Evolutionary conservation across 2,888 invertebrate genomes (phyloP), one percentile per base, ranked within the genome.

Genomic region (Watsonalla cultraria): DNA sequence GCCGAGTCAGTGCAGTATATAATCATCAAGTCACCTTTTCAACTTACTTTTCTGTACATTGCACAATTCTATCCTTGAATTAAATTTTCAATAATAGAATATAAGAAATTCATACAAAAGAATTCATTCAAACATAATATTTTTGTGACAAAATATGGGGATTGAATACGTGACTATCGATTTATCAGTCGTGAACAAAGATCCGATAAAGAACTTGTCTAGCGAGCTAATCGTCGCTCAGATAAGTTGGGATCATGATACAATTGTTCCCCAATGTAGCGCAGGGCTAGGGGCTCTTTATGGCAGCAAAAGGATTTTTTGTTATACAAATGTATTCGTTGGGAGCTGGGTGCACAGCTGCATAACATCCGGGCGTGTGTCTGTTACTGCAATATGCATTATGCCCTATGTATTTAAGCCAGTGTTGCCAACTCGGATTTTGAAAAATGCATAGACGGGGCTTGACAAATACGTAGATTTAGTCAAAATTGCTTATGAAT

Each of bases 261-360:
- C 1, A 49, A 61, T 66, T 68, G 64, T 63, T 64, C 60, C 57
- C 57, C 59, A 57, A 54, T 47, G 53, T 59, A 55, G 57, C 53
- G 54, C 48, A 47, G 51, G 53, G 56, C 54, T 53, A 35, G 8
- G 52, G 54, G 55, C 50, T 52, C 54, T 58, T 65, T 61, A 58
- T 53, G 53, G 59, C 57, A 58, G 62, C 60, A 58, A 60, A 49
- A 62, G 54, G 60, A 53, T 72, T 75, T 80, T 76, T 79, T 77
- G 68, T 72, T 64, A 55, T 45, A 68, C 65, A 66, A 64, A 65
- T 52, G 57, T 60, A 56, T 68, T 64, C 47, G 55, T 53, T 56
- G 57, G 53, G 52, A 67, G 70, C 72, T 66, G 70, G 73, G 65
- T 76, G 78, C 76, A 80, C 86, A 86, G 85, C 85, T 86, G 86